These are phyloP conservation scores for Dermatophagoides farinae DNA, from an alignment of 1,140 invertebrate species.

Conservation along the genomic window DNA sequence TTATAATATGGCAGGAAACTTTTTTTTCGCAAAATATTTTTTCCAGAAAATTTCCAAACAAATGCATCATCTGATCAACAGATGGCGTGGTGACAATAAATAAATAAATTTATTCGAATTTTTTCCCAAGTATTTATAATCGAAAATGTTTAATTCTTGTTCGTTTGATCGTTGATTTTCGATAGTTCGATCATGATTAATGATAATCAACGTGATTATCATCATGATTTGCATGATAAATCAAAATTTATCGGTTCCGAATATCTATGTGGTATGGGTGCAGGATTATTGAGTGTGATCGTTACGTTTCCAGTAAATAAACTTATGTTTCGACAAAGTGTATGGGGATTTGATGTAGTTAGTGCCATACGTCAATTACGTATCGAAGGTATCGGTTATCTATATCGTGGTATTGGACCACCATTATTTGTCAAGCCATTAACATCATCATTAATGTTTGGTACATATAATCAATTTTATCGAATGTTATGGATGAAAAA, in stretches of 20 bases:
- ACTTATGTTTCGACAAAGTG: constrained; percentile 87
- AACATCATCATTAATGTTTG: constrained; percentile 80
- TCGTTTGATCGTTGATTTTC: no score
- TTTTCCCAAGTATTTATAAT: no score
- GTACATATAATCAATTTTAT: constrained; percentile 61
- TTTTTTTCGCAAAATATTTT: no score
- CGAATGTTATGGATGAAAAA: constrained; percentile 30
- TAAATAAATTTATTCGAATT: no score
- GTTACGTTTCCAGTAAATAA: constrained; percentile 92
- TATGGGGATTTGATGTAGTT: constrained; percentile 27
- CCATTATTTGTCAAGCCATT: constrained; percentile 81
- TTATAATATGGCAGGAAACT: no score
- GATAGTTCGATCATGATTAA: no score
- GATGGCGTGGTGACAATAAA: no score
- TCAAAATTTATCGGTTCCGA: constrained; percentile 29
- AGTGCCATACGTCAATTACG: constrained; percentile 35
- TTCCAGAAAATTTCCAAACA: no score
- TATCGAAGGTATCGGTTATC: constrained; percentile 54
- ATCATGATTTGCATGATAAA: no score
- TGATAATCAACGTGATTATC: no score
- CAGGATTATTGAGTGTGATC: constrained; percentile 76
- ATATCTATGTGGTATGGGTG: constrained; percentile 79
- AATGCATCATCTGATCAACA: no score
- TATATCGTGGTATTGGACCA: constrained; percentile 83
- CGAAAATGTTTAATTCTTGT: no score